Evolutionary conservation across 2,888 invertebrate genomes (phyloP).

Genomic region (Habrosyne pyritoides): DNA sequence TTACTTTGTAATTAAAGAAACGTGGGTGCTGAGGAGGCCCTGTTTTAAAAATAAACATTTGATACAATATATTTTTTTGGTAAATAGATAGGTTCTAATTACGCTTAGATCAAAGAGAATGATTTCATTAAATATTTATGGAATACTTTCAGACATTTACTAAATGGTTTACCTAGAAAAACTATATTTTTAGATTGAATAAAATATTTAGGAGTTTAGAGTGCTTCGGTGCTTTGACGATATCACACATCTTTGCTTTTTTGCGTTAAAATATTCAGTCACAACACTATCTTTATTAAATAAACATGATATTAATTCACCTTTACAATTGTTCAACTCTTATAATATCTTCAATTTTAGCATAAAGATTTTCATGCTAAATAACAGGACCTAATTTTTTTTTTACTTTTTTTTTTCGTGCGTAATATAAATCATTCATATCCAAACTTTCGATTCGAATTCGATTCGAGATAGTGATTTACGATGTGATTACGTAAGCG

Average conservation of each 20-base stretch:
- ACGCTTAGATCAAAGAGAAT: not conserved
- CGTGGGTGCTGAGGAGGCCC: conserved; percentile 4
- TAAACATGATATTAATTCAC: too few relatives aligned
- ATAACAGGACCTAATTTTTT: not conserved
- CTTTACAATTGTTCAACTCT: too few relatives aligned
- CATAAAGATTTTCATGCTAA: conserved; percentile 8
- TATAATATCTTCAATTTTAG: conserved; percentile 25
- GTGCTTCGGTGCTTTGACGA: not conserved
- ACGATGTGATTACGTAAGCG: conserved; percentile 21
- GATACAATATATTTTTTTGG: not conserved
- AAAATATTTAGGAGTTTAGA: too few relatives aligned
- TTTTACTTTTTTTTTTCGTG: conserved; percentile 23
- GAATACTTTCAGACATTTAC: not conserved
- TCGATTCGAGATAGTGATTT: conserved; percentile 28
- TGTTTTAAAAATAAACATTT: not conserved
- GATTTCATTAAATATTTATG: too few relatives aligned
- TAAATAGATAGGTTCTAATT: not conserved
- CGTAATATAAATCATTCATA: conserved; percentile 30
- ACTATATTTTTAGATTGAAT: too few relatives aligned
- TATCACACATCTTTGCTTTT: not conserved
- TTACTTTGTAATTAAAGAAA: conserved; percentile 33
- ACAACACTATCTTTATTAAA: not conserved
- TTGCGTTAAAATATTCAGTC: not conserved
- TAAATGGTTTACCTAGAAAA: not conserved
- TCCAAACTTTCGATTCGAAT: conserved; percentile 30